Base-by-base conservation (phyloP, 2,888 invertebrate genomes). In the Eupithecia abbreviata region DNA sequence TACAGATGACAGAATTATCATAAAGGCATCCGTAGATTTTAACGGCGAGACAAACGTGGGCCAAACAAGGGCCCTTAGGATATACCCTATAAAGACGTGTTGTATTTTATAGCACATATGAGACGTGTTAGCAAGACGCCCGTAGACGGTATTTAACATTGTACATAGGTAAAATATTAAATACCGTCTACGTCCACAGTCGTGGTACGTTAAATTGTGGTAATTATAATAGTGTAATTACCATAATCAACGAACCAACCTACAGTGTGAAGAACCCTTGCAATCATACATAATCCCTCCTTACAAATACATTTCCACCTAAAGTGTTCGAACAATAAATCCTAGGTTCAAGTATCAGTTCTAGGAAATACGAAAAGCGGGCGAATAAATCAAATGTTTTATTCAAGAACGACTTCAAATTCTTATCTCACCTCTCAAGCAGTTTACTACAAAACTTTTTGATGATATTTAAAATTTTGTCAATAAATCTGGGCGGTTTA, bases 331-430 rank as follows among this genome's bases (percentile, higher is more conserved):
- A 67, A 70, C 9, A 78, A 84, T 82, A 82, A 86, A 83, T 84
- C 82, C 73, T 74, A 69, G 72, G 82, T 84, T 80, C 75, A 83
- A 82, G 82, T 80, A 80, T 82, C 79, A 79, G 79, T 58, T 74
- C 77, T 43, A 45, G 73, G 70, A 73, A 74, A 77, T 78, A 80
- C 78, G 74, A 78, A 77, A 73, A 78, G 79, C 76, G 77, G 75
- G 18, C 74, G 75, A 77, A 82, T 82, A 82, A 81, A 82, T 82
- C 80, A 81, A 80, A 82, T 82, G 72, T 81, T 82, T 82, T 81
- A 82, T 82, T 79, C 77, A 81, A 82, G 47, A 81, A 77, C 78
- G 79, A 78, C 75, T 78, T 78, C 76, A 79, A 80, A 82, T 75
- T 79, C 80, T 79, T 83, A 84, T 84, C 84, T 80, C 77, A 80